Conservation (phyloP, 2,113 vertebrate species). For the Salminus brasiliensis region DNA sequence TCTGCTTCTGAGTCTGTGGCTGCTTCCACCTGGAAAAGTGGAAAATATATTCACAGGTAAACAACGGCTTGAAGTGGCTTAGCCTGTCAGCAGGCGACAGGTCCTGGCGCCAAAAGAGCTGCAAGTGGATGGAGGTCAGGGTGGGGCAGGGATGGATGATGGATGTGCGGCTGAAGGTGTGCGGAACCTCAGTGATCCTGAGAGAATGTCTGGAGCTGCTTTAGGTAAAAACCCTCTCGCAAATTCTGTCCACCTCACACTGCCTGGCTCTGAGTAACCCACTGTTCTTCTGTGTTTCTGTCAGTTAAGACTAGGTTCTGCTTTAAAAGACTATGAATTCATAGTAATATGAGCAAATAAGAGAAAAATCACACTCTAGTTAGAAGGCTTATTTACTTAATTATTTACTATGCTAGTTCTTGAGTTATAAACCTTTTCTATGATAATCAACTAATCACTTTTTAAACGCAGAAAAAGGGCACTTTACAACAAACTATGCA, state of each 20-base stretch:
- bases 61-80: neutral
- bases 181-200: neutral
- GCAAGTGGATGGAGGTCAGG: neutral
- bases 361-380: no score
- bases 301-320: no score
- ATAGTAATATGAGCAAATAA: no score
- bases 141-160: neutral
- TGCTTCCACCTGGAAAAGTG: conserved; percentile 87
- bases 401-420: no score
- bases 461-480: no score
- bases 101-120: neutral
- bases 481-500: no score
- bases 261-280: neutral
- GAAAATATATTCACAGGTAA: neutral
- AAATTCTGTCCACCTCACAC: neutral
- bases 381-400: no score
- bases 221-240: no score
- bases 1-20: conserved; percentile 94
- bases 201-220: neutral
- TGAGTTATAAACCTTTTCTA: no score
- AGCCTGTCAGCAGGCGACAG: neutral
- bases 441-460: no score
- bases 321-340: no score
- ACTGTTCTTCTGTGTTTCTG: no score
- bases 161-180: neutral